phyloP scores from a whole-genome alignment of 2,113 vertebrate genomes.

The Platycercus adscitus region DNA sequence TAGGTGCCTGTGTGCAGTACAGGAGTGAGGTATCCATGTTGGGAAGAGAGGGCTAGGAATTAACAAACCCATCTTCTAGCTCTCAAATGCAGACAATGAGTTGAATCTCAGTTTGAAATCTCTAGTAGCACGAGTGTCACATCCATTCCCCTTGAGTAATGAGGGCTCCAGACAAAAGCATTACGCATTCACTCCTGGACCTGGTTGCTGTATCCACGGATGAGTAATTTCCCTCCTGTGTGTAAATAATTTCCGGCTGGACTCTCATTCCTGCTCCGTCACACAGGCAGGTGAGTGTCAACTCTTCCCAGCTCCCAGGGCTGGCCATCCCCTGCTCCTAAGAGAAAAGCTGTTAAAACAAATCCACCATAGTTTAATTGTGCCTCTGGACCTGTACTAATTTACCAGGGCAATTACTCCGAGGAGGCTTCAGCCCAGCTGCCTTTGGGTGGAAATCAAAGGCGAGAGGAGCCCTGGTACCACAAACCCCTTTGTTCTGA shows the following conservation, averaged over 20 bases:
- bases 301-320: not conserved
- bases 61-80: too few species aligned
- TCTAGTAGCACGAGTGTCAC: rapidly evolving
- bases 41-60: not conserved
- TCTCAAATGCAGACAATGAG: not conserved
- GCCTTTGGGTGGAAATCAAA: not conserved
- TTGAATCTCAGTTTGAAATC: rapidly evolving
- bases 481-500: not conserved
- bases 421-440: not conserved
- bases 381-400: not conserved
- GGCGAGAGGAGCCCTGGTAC: not conserved
- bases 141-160: not conserved
- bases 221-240: conserved; percentile 35
- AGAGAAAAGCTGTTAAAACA: not conserved
- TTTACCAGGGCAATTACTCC: not conserved
- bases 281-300: not conserved
- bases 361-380: not conserved
- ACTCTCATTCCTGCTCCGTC: not conserved
- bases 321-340: not conserved
- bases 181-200: not conserved
- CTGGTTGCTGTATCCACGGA: rapidly evolving
- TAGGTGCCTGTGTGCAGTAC: rapidly evolving
- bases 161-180: not conserved
- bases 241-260: not conserved
- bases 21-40: rapidly evolving